Evolutionary conservation across 2,797 vertebrate species (phyloP), one percentile per base, ranked within the genome.

Genomic region (Amphiprion clarkii): DNA sequence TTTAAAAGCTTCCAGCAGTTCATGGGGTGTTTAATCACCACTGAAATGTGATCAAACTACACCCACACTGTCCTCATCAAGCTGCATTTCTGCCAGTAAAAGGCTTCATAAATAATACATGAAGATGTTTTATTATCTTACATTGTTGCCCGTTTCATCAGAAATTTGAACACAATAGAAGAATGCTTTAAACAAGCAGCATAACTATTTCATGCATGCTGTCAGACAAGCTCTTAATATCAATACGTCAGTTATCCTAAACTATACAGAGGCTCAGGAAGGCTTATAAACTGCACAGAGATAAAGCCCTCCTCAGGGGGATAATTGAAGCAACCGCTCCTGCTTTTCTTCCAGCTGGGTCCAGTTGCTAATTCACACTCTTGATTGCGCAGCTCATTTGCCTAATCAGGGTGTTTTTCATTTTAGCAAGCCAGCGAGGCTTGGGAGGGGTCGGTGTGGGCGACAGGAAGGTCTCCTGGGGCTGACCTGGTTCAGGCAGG

Each of bases 321-420:
- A 7, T 71, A 61, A 71, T 39, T 64, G 56, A 57, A 62, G 21
- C 14, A 64, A 49, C 62, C 62, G 68, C 67, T 57, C 33, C 44
- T 1, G 59, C 21, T 55, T 40, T 52, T 63, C 58, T 57, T 80
- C 54, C 73, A 87, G 79, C 71, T 67, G 39, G 54, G 71, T 57
- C 65, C 79, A 59, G 42, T 64, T 16, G 2, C 31, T 74, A 51
- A 69, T 69, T 82, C 25, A 19, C 79, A 57, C 59, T 63, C 59
- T 54, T 85, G 72, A 89, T 89, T 89, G 69, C 59, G 17, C 31
- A 12, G 49, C 70, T 86, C 72, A 74, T 89, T 88, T 82, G 48
- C 54, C 59, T 82, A 86, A 88, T 89, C 81, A 79, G 78, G 51
- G 58, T 70, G 59, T 69, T 67, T 78, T 68, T 67, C 78, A 77